These are phyloP conservation scores for Styela plicata DNA, from an alignment of 23 tunicate species.

Conservation along the genomic window DNA sequence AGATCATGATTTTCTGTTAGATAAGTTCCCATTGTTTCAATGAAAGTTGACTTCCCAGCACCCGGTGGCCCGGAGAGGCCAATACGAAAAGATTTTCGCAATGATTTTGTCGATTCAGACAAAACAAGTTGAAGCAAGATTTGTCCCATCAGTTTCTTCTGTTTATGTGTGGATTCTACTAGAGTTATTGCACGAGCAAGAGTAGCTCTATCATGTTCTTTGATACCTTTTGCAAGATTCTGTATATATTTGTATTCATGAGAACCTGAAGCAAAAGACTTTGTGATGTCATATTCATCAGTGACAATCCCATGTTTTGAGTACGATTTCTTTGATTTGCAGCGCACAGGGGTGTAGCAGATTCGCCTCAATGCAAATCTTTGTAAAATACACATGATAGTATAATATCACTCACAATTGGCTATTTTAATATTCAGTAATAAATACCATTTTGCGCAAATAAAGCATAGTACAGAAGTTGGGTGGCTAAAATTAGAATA, in stretches of 20 bases:
- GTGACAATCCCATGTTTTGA: background rate
- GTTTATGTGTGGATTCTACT: slow-evolving; percentile 68
- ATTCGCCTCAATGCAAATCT: background rate
- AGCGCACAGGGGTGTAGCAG: background rate
- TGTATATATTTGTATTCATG: slow-evolving; percentile 35
- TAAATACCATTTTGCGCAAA: too few species aligned
- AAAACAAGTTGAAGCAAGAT: slow-evolving; percentile 52
- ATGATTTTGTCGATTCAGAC: background rate
- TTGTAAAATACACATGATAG: background rate
- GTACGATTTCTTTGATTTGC: background rate
- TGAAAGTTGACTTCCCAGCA: slow-evolving; percentile 98
- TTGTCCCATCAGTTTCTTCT: slow-evolving; percentile 80
- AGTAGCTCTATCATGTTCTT: slow-evolving; percentile 50
- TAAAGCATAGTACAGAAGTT: too few species aligned
- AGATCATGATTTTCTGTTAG: slow-evolving; percentile 45
- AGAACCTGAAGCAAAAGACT: slow-evolving; percentile 26
- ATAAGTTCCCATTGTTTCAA: slow-evolving; percentile 84
- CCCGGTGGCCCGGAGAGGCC: slow-evolving; percentile 99
- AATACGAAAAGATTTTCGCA: slow-evolving; percentile 47
- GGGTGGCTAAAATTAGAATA: too few species aligned
- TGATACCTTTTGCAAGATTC: slow-evolving; percentile 41
- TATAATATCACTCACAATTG: too few species aligned
- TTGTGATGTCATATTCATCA: slow-evolving; percentile 14
- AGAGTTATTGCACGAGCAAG: slow-evolving; percentile 84
- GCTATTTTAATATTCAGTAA: too few species aligned